Base-by-base conservation (phyloP, 2,113 vertebrate genomes). In the Romanogobio albipinnatus region DNA sequence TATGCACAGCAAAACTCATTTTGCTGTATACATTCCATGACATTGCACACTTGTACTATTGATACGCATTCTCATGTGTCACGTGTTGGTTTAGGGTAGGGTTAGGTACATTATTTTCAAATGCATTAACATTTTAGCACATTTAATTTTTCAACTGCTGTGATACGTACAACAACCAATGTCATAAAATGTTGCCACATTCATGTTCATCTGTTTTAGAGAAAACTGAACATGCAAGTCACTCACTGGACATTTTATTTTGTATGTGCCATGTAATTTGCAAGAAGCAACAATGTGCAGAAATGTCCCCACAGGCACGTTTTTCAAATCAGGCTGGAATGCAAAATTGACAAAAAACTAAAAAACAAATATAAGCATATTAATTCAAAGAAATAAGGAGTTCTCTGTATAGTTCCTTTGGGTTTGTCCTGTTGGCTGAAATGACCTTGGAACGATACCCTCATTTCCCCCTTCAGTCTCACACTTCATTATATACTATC, bases 401-500 rank as follows among this genome's bases (percentile, higher is more conserved):
- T 13, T 76, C 15, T 9, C 36, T 76, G 17, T 22, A 58, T 36
- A 33, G 74, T 11, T 76, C 75, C 14, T 58, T 56, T 5, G 7
- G 56, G 7, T 43, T 24, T 43, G 36, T 24, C 36, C 76, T 43
- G 26, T 9, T 9, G 17, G 75, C 49, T 76, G 75, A 36, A 87
- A 66, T 56, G 36, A 76, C 70, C 58, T 59, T 61, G 68, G 9
- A 51, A 45, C 17, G 33, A 59, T 26, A 22, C 33, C 2, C 70
- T 76, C 74, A 39, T 45, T 39, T 53, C n/a, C 33, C 13, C 11
- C 51, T 70, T 84, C 11, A 83, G 59, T 76, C 29, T 45, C 22
- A 43, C 49, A 76, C 76, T 78, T 78, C 56, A 61, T 78, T 78
- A 24, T 78, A 78, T 39, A 59, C 45, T 26, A 87, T 82, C 26